Evolutionary conservation across 2,888 invertebrate genomes (phyloP).

Genomic region (Eupithecia insigniata): DNA sequence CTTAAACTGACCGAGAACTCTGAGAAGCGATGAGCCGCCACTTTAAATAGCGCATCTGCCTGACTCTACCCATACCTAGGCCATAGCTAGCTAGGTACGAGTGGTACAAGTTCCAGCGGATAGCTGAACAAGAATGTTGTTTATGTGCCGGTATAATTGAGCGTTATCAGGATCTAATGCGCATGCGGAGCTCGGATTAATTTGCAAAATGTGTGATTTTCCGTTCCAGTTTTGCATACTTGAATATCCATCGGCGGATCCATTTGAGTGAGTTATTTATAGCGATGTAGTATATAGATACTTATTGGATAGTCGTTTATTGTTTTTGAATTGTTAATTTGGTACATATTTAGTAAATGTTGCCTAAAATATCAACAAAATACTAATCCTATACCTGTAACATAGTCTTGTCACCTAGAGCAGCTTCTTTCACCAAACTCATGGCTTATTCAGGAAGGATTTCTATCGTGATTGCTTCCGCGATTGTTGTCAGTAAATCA

Average conservation of each 20-base stretch:
- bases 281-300: neutral
- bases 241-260: constrained; percentile 19
- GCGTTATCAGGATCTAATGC: constrained; percentile 30
- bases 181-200: constrained; percentile 20
- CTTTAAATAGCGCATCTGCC: neutral
- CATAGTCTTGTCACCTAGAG: neutral
- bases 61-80: neutral
- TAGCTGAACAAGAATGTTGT: constrained; percentile 22
- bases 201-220: constrained; percentile 26
- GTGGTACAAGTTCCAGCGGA: constrained; percentile 8
- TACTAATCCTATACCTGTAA: neutral
- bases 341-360: neutral
- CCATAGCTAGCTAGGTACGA: neutral
- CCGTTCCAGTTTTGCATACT: constrained; percentile 19
- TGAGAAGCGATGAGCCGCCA: neutral
- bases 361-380: neutral
- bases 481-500: neutral
- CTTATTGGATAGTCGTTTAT: neutral
- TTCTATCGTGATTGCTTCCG: neutral
- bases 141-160: constrained; percentile 32
- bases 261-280: neutral
- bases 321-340: neutral
- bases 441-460: neutral
- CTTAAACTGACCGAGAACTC: too few species aligned
- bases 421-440: neutral